Percentiles rank a stretch among this genome's conserved stretches.
Evolutionary conservation across 2,888 invertebrate genomes (phyloP).

Genomic region (Pocota personata): DNA sequence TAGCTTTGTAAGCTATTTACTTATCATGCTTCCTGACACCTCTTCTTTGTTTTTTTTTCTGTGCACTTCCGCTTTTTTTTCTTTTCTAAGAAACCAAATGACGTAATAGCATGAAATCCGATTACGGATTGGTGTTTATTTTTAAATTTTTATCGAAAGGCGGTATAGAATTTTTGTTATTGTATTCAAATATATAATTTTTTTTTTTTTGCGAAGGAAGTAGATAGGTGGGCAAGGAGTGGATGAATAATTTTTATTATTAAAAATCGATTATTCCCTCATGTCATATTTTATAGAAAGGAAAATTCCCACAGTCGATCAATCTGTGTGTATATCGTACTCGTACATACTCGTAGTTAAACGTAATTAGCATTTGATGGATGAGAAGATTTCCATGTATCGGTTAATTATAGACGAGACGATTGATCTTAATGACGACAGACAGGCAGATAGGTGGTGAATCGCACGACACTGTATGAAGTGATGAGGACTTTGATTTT

Average conservation of each 20-base stretch:
- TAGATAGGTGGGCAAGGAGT: neutral
- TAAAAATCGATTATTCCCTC: constrained; percentile 44
- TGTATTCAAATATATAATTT: neutral
- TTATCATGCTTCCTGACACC: constrained; percentile 7
- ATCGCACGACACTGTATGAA: neutral
- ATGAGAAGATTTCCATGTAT: constrained; percentile 28
- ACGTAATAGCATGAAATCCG: constrained; percentile 18
- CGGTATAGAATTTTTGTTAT: neutral
- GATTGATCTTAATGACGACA: constrained; percentile 42
- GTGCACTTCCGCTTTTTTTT: neutral
- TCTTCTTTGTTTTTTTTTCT: neutral
- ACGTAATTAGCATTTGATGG: constrained; percentile 19
- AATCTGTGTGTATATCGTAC: constrained; percentile 33
- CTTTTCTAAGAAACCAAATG: neutral
- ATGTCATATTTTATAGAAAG: neutral
- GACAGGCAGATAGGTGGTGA: constrained; percentile 9
- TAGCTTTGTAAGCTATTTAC: constrained; percentile 4
- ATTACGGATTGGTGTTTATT: constrained; percentile 20
- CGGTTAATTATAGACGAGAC: constrained; percentile 31
- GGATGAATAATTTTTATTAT: constrained; percentile 2
- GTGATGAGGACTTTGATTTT: constrained; percentile 36
- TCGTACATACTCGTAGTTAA: too few relatives aligned
- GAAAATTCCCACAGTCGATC: constrained; percentile 40
- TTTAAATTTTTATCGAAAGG: neutral
- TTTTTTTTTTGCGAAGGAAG: neutral